Evolutionary conservation across 2,888 invertebrate species (phyloP).

Genomic region (Macrosoma leucophasiata): DNA sequence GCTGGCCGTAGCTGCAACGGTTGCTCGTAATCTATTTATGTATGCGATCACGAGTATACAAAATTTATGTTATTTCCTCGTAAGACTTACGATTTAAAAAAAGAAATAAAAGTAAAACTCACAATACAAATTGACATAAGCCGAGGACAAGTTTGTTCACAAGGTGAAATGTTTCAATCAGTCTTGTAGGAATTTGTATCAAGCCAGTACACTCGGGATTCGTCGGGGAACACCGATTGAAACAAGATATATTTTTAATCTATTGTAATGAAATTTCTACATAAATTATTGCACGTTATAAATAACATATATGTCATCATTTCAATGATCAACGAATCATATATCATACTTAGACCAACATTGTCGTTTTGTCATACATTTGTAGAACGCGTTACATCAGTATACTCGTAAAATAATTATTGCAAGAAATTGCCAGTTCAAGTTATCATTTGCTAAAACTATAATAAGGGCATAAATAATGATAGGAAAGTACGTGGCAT

Average conservation of each 20-base stretch:
- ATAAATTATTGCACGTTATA: slow-evolving; percentile 68
- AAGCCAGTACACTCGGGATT: slow-evolving; percentile 22
- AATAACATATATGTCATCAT: slow-evolving; percentile 45
- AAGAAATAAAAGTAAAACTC: slow-evolving; percentile 13
- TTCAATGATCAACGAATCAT: slow-evolving; percentile 32
- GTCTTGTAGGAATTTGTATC: slow-evolving; percentile 66
- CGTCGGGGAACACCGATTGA: slow-evolving; percentile 51
- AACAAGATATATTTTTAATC: slow-evolving; percentile 53
- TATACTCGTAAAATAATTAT: slow-evolving; percentile 29
- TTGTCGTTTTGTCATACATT: slow-evolving; percentile 40
- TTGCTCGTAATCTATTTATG: slow-evolving; percentile 7
- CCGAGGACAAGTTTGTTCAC: slow-evolving; percentile 49
- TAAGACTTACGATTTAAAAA: slow-evolving; percentile 14
- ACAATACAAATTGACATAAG: slow-evolving; percentile 57
- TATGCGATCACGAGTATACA: slow-evolving; percentile 14
- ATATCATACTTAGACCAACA: slow-evolving; percentile 35
- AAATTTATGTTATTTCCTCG: slow-evolving; percentile 16
- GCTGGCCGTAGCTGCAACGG: slow-evolving; percentile 15
- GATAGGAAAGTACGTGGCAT: slow-evolving; percentile 57
- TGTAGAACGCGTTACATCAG: slow-evolving; percentile 32
- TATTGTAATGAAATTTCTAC: slow-evolving; percentile 57
- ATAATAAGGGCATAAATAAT: slow-evolving; percentile 64
- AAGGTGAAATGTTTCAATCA: slow-evolving; percentile 64
- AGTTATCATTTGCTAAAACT: slow-evolving; percentile 50
- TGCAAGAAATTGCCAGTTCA: slow-evolving; percentile 43